Evolutionary conservation across 2,888 invertebrate genomes (phyloP), one percentile per base, ranked within the genome.

Genomic region (Monochamus alternatus): DNA sequence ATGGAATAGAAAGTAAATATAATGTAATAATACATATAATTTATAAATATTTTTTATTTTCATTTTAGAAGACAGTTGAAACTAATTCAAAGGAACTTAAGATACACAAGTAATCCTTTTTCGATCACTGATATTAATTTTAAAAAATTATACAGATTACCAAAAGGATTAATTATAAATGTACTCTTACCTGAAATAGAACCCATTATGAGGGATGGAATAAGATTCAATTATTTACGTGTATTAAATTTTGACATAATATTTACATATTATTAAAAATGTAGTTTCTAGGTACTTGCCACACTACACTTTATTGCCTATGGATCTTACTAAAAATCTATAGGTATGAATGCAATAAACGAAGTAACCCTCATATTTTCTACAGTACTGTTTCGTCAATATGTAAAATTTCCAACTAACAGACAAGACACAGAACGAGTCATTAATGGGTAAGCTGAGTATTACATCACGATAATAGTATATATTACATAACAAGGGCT

Each of bases 301-400:
- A n/a, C 38, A 14, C 8, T 62, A 14, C 38, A n/a, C 5, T 62
- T 62, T n/a, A 3, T 62, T 32, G 62, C n/a, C 1, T n/a, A n/a
- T 62, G 62, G 62, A n/a, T 12, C 12, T n/a, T 62, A 62, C 14
- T 38, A 62, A n/a, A 62, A 62, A 8, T 62, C n/a, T 38, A 5
- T 62, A n/a, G 62, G 62, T 0, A 43, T 62, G 43, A 14, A 8
- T 5, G n/a, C 38, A n/a, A 43, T 62, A 14, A 38, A n/a, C n/a
- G 62, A 62, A 38, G 14, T 14, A 12, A 62, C 62, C 4, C 9
- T 43, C 12, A 47, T 38, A 5, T 12, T 38, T 62, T n/a, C n/a
- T 62, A n/a, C 7, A 38, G 3, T 38, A 62, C 38, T 62, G 7
- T 5, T 62, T 12, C 14, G 3, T 5, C 12, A n/a, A 38, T 62